Evolutionary conservation across 2,888 invertebrate species (phyloP).

Genomic region (Melanostoma scalare): DNA sequence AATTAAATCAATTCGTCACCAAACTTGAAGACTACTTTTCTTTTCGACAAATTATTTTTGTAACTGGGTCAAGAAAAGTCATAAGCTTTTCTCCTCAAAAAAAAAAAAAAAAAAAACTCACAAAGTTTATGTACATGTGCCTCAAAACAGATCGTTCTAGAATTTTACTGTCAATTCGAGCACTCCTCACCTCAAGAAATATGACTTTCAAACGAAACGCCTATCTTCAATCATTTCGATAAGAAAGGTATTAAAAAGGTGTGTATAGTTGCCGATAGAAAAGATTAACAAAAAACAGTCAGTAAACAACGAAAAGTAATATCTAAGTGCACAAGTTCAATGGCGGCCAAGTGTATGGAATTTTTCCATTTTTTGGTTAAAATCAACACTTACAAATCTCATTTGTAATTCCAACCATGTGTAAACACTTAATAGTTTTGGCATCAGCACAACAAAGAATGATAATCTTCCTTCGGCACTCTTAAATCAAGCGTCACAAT

Average conservation of each 20-base stretch:
- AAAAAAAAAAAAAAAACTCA: slow-evolving; percentile 8
- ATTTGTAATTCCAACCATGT: slow-evolving; percentile 6
- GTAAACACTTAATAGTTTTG: slow-evolving; percentile 43
- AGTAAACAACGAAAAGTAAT: no score
- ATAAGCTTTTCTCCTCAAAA: neutral
- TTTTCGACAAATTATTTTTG: slow-evolving; percentile 27
- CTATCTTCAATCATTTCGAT: no score
- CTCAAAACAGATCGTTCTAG: neutral
- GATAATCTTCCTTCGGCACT: slow-evolving; percentile 12
- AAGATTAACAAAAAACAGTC: no score
- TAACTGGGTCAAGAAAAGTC: slow-evolving; percentile 61
- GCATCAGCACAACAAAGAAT: slow-evolving; percentile 22
- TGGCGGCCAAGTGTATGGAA: slow-evolving; percentile 40
- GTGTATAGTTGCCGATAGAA: no score
- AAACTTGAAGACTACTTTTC: neutral
- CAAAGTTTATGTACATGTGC: neutral
- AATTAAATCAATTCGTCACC: no score
- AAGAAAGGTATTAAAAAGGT: no score
- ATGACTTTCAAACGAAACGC: no score
- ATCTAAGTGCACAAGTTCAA: slow-evolving; percentile 43
- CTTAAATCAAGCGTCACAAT: slow-evolving; percentile 29
- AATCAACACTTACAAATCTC: neutral
- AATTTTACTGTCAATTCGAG: no score
- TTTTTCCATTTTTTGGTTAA: neutral
- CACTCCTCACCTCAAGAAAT: no score